Evolutionary conservation across 2,888 invertebrate genomes (phyloP), one percentile per base, ranked within the genome.

Genomic region (Sepioteuthis lessoniana): DNA sequence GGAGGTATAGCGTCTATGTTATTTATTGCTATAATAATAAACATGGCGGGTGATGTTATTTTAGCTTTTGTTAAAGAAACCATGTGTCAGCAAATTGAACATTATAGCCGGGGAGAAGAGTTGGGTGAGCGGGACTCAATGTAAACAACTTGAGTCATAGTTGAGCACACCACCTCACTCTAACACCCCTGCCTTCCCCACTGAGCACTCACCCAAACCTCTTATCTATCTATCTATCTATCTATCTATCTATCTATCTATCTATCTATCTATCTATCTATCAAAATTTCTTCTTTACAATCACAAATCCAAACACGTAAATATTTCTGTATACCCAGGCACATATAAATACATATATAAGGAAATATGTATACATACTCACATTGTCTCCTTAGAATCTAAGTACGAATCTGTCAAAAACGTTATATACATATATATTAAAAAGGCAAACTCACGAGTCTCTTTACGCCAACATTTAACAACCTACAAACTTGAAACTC

Each of bases 1-100:
- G 76, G n/a, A 76, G 76, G 76, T 76, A 76, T 76, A 76, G 76
- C 76, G 76, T 76, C 76, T 76, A 76, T 76, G 76, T 76, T 76
- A 76, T 76, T 76, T 76, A 76, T 76, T 76, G 76, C 76, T 76
- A 76, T 76, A n/a, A 76, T 76, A 76, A 76, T 76, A 76, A 76
- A 76, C 76, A 76, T 76, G 76, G 76, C 76, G 76, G 76, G 76
- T 76, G 76, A 76, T 76, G 76, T 76, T 76, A 76, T 76, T 76
- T 76, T 76, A 76, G 76, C 76, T 76, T 76, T 76, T 76, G 76
- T 76, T 76, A 76, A 76, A 76, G 76, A 76, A 76, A 76, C 76
- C 76, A 76, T 76, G 76, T 76, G 76, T 76, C 76, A 76, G 76
- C 76, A 76, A 76, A 76, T 76, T 76, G 76, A 76, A 76, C 76